Percentiles rank a stretch among this genome's conserved stretches.
Conservation (phyloP, 2,113 vertebrate genomes). For the Garra rufa region DNA sequence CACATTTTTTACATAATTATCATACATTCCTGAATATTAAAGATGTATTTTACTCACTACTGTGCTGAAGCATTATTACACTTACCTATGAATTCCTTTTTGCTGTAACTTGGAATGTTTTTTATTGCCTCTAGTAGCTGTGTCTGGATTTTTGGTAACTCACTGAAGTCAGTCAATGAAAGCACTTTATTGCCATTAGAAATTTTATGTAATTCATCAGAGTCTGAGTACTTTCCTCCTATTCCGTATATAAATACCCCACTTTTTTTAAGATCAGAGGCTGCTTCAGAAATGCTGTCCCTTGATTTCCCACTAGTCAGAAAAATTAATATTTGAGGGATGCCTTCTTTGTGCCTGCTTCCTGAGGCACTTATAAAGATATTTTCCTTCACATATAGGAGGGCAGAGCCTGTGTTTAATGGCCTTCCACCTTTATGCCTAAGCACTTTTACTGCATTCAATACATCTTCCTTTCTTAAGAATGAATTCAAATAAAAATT, state of each 20-base stretch:
- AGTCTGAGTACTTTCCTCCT: constrained; percentile 56
- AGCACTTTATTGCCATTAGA: constrained; percentile 42
- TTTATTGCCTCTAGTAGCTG: constrained; percentile 45
- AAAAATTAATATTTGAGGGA: constrained; percentile 64
- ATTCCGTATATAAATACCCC: constrained; percentile 61
- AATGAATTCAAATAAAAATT: constrained; percentile 68
- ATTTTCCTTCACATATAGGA: constrained; percentile 61
- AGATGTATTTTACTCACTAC: neutral
- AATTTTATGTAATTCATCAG: constrained; percentile 53
- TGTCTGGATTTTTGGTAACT: constrained; percentile 51
- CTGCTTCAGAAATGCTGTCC: constrained; percentile 55
- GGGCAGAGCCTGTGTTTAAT: constrained; percentile 62
- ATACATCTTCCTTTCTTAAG: constrained; percentile 58
- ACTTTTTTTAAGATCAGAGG: constrained; percentile 51
- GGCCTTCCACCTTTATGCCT: constrained; percentile 63
- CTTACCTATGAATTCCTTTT: constrained; percentile 48
- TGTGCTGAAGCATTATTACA: neutral
- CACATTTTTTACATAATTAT: neutral
- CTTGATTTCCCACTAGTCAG: constrained; percentile 58
- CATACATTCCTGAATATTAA: too few relatives aligned
- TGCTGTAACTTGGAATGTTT: neutral
- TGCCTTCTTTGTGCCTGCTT: constrained; percentile 60
- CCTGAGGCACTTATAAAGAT: constrained; percentile 60
- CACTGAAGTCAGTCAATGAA: constrained; percentile 52
- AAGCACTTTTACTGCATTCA: constrained; percentile 58